phyloP scores from a whole-genome alignment of 2,797 vertebrate genomes.

The Fratercula arctica region DNA sequence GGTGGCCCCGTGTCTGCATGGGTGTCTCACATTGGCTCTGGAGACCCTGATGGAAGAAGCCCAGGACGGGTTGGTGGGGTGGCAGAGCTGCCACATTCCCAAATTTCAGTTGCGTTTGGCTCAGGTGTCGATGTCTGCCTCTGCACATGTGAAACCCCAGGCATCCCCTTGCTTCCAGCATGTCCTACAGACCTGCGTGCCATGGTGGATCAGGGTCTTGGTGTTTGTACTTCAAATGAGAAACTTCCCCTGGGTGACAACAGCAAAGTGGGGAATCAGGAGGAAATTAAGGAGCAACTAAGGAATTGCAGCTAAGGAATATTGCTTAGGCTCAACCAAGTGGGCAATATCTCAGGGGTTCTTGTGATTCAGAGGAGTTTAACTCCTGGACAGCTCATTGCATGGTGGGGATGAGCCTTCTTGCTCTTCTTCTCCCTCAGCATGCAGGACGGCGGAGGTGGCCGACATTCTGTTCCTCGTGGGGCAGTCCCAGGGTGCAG shows the following conservation, averaged over 20 bases:
- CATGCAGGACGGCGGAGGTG: conserved; percentile 80
- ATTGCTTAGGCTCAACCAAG: too few relatives aligned
- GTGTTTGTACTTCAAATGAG: not conserved
- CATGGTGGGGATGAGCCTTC: not conserved
- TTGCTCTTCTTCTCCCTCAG: conserved; percentile 63
- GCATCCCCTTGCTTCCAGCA: not conserved
- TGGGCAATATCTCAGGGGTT: accelerated
- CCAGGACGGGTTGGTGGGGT: not conserved
- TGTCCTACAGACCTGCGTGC: not conserved
- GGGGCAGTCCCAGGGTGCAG: conserved; percentile 82
- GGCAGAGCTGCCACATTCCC: not conserved
- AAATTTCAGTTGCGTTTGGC: accelerated
- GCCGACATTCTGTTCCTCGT: conserved; percentile 87
- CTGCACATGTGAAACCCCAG: not conserved
- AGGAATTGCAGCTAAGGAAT: too few relatives aligned
- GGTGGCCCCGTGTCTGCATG: not conserved
- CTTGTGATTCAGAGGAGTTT: accelerated
- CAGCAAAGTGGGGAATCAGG: too few relatives aligned
- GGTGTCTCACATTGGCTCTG: not conserved
- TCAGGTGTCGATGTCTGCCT: not conserved
- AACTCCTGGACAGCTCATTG: not conserved
- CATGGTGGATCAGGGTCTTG: not conserved
- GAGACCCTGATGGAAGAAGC: not conserved
- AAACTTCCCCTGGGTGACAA: not conserved
- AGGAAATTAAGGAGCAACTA: not conserved